phyloP scores from a whole-genome alignment of 2,888 invertebrate genomes.

The Galerucella calmariensis region DNA sequence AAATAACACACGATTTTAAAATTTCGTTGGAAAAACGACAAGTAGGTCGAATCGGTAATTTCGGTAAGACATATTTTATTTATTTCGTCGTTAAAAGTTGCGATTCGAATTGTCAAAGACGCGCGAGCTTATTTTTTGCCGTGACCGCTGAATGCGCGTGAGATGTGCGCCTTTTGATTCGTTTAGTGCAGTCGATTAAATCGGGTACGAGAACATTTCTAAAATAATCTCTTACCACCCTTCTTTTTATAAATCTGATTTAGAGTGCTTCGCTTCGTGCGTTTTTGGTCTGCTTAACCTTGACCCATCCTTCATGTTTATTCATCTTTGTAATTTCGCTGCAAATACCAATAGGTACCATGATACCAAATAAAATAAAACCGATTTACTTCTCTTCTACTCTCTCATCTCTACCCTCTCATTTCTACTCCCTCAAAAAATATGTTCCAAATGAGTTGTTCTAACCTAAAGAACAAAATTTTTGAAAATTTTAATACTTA shows the following conservation, averaged over 20 bases:
- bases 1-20: neutral
- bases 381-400: too few relatives aligned
- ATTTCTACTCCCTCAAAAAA: too few relatives aligned
- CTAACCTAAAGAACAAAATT: too few relatives aligned
- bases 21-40: conserved; percentile 2
- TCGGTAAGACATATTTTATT: conserved; percentile 40
- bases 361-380: too few relatives aligned
- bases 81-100: conserved; percentile 42
- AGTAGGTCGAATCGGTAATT: conserved; percentile 29
- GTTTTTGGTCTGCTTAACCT: neutral
- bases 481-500: too few relatives aligned
- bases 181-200: conserved; percentile 34
- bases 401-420: too few relatives aligned
- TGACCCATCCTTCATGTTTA: neutral
- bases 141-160: conserved; percentile 45
- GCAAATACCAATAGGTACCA: neutral
- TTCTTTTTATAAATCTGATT: neutral
- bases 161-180: conserved; percentile 31
- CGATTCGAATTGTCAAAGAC: conserved; percentile 51
- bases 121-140: conserved; percentile 54
- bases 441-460: too few relatives aligned
- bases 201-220: neutral
- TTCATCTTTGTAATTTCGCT: neutral
- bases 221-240: neutral
- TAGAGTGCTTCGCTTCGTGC: neutral